phyloP scores from a whole-genome alignment of 1,140 invertebrate genomes.

The Rhyacophila brunnea region DNA sequence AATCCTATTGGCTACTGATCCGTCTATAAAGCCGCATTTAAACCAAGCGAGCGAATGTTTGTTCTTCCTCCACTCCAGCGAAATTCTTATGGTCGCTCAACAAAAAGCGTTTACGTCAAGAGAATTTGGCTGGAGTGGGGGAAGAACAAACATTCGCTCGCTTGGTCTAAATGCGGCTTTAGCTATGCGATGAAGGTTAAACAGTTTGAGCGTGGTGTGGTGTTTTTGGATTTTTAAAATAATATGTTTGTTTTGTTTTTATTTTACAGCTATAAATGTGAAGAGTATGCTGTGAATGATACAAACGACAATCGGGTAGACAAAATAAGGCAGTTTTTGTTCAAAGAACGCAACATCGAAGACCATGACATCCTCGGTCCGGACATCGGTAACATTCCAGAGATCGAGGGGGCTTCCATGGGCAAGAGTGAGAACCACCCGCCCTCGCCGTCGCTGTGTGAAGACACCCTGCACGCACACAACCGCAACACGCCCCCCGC shows the following conservation, averaged over 20 bases:
- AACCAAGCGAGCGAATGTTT: no score
- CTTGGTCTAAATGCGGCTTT: no score
- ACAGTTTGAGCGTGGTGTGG: no score
- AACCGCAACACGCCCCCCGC: conserved; percentile 10
- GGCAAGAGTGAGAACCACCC: conserved; percentile 38
- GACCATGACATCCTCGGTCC: conserved; percentile 29
- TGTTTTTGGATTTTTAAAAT: no score
- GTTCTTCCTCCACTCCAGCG: no score
- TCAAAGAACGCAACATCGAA: conserved; percentile 14
- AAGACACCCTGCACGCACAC: conserved; percentile 37
- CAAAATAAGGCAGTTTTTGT: conserved; percentile 57
- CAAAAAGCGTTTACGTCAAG: no score
- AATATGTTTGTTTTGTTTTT: conserved; percentile 23
- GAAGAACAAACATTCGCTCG: no score
- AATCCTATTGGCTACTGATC: no score
- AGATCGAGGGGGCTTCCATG: conserved; percentile 32
- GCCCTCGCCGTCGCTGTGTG: conserved; percentile 33
- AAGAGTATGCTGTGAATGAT: conserved; percentile 79
- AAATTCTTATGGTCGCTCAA: no score
- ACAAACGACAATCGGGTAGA: conserved; percentile 62
- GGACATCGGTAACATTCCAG: conserved; percentile 37
- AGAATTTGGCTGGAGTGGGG: no score
- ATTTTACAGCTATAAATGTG: conserved; percentile 72
- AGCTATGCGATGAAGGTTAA: no score
- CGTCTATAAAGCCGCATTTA: no score